phyloP scores from a whole-genome alignment of 2,888 invertebrate genomes.

The Agonopterix subpropinquella region DNA sequence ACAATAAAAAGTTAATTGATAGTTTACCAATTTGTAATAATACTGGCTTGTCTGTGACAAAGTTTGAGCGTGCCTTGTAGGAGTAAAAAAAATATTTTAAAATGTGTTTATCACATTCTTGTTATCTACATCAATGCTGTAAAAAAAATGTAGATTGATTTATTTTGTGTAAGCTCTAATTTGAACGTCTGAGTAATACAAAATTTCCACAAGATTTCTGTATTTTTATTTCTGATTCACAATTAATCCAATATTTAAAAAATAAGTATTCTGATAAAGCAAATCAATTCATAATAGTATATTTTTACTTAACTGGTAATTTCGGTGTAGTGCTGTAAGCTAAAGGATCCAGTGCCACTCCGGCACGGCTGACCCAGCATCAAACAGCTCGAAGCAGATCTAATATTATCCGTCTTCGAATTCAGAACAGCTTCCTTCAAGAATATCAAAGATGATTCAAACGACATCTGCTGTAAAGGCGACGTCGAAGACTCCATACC shows the following conservation, averaged over 20 bases:
- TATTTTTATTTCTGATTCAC: constrained; percentile 17
- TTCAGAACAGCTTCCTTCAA: constrained; percentile 84
- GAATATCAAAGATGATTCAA: constrained; percentile 94
- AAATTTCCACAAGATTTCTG: constrained; percentile 21
- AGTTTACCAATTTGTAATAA: constrained; percentile 11
- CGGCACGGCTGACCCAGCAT: constrained; percentile 90
- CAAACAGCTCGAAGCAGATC: constrained; percentile 90
- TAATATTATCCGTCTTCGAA: constrained; percentile 84
- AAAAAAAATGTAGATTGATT: constrained; percentile 17
- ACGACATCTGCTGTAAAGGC: constrained; percentile 98
- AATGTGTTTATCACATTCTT: constrained; percentile 7
- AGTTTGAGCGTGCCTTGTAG: constrained; percentile 23
- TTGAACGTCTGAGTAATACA: constrained; percentile 44
- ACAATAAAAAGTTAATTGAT: constrained; percentile 11
- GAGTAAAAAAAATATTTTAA: constrained; percentile 9
- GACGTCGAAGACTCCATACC: constrained; percentile 95
- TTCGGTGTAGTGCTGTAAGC: constrained; percentile 48
- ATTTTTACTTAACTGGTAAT: constrained; percentile 12
- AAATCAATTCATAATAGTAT: not conserved
- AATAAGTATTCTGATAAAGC: not conserved
- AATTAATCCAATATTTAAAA: not conserved
- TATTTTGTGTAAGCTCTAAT: constrained; percentile 29
- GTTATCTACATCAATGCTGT: constrained; percentile 11
- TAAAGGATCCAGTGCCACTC: constrained; percentile 89
- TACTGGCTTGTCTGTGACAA: constrained; percentile 20